Base-by-base conservation (phyloP, 1,140 invertebrate genomes). In the Drosophila nigromelanica region DNA sequence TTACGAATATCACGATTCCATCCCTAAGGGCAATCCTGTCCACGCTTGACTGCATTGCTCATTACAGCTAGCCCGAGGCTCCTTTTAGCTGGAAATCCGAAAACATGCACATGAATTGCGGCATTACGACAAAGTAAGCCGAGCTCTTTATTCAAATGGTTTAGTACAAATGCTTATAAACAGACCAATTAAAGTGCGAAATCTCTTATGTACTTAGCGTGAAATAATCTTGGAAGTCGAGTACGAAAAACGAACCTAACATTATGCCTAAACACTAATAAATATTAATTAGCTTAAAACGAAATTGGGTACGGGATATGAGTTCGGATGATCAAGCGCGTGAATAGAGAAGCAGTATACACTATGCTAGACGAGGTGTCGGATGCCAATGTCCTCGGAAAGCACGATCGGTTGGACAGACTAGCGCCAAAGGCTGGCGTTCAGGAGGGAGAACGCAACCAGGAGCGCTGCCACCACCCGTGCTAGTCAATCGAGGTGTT, bases 261-360 rank as follows among this genome's bases (percentile, higher is more conserved):
- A 43, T 48, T 40, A 51, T 85, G 73, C 60, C 67, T 83, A 82
- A 58, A 35, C 37, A 81, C 70, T 81, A 81, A 81, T 96, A 94
- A 80, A 95, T 95, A 58, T 92, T 75, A 76, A 83, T 69, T 79
- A 85, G 63, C 80, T 78, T 83, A 83, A 52, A 67, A 63, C 52
- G 21, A 79, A 59, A 14, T 58, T n/a, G 43, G 33, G 30, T 48
- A n/a, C 21, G 10, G 48, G 59, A 61, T 33, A 54, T 35, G 43
- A 50, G 30, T 52, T 12, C 10, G 7, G n/a, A 69, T 68, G 66
- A 37, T 39, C 21, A 52, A 58, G 43, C 24, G 15, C 21, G 5
- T 48, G 45, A 62, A 6, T 42, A 24, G 14, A 33, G 24, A 7
- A 21, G 12, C 18, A 5, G 5, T 10, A 21, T 37, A 27, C 66